Percentiles rank a stretch among this genome's conserved stretches.
phyloP scores from a whole-genome alignment of 2,113 vertebrate genomes.

The Panthera uncia region DNA sequence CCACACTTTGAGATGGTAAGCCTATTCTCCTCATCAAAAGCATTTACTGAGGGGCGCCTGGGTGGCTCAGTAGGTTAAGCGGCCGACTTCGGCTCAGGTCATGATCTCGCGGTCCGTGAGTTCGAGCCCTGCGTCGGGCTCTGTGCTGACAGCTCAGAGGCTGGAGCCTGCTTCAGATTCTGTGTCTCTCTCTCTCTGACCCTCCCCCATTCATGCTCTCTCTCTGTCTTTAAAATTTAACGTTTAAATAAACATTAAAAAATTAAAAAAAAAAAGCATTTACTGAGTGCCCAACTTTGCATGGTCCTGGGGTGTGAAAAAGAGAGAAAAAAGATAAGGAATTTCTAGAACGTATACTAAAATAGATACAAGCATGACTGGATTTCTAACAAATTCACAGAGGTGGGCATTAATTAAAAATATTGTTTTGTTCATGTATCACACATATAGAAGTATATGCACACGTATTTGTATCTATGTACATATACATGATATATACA shows the following conservation, averaged over 20 bases:
- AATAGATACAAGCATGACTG: neutral
- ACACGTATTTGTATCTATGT: neutral
- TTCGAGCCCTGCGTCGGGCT: no score
- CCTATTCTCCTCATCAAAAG: conserved; percentile 46
- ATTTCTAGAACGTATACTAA: conserved; percentile 26
- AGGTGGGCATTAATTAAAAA: neutral
- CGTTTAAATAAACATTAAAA: no score
- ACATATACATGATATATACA: neutral
- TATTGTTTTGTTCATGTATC: neutral
- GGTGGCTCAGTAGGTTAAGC: no score
- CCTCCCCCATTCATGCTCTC: no score
- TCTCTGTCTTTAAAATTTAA: no score
- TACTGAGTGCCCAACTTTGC: neutral
- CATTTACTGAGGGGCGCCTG: neutral
- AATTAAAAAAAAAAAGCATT: neutral
- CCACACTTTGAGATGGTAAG: conserved; percentile 60
- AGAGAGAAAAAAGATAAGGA: neutral
- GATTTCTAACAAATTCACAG: neutral
- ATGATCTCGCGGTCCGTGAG: no score
- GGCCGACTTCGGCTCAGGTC: no score
- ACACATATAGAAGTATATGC: neutral
- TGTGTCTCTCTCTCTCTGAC: no score
- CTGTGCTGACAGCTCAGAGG: no score
- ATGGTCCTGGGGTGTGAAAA: neutral
- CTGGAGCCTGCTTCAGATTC: no score